Conservation (phyloP, 2,888 invertebrate genomes). For the Marasmarcha lunaedactyla region DNA sequence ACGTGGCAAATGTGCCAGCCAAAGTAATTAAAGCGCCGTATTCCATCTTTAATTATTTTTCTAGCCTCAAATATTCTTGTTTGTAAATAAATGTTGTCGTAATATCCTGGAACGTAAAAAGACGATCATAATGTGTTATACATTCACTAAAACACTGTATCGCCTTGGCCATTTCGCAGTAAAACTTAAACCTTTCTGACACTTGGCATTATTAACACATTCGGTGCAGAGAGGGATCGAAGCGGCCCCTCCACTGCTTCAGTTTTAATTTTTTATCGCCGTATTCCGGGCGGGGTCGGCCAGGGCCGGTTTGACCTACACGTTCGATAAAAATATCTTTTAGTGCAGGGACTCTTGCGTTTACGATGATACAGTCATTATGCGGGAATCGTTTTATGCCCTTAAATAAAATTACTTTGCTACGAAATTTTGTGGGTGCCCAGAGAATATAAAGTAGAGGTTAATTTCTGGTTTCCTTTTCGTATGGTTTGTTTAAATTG, state of each 20-base stretch:
- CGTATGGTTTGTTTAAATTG: conserved; percentile 22
- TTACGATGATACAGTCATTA: conserved; percentile 42
- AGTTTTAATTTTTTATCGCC: background rate
- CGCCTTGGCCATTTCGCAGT: too few species aligned
- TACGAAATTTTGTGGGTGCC: conserved; percentile 20
- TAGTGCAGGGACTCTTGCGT: conserved; percentile 13
- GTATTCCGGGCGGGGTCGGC: background rate
- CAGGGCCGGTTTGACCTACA: background rate
- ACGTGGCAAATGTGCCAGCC: too few species aligned
- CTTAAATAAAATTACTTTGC: conserved; percentile 44
- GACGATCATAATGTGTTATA: too few species aligned
- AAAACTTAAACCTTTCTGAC: too few species aligned
- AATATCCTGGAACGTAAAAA: too few species aligned
- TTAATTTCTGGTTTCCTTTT: conserved; percentile 26
- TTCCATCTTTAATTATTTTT: too few species aligned
- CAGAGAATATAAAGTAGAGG: conserved; percentile 33
- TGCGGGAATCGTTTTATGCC: conserved; percentile 38
- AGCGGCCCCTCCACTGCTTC: background rate
- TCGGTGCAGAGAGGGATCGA: background rate
- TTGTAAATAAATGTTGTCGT: too few species aligned
- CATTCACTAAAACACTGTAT: too few species aligned
- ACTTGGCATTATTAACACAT: background rate
- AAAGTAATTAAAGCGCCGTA: too few species aligned
- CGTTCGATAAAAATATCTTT: background rate
- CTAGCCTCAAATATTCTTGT: too few species aligned